Evolutionary conservation across 2,888 invertebrate species (phyloP), one percentile per base, ranked within the genome.

Genomic region (Drosophila vallismaia): DNA sequence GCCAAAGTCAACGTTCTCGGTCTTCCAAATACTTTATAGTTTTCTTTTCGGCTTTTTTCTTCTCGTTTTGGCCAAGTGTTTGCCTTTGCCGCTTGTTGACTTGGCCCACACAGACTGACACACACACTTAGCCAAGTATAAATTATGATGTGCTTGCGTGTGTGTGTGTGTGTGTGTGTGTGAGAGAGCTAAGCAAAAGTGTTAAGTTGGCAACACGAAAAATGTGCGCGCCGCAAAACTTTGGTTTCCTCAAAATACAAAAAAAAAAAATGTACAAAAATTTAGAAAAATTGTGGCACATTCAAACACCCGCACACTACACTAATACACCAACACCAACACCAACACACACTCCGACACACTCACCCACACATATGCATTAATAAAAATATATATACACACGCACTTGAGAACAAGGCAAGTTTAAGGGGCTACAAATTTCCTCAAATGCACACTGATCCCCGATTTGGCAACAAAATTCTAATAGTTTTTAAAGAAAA

Each of bases 121-220:
- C 45, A 45, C 9, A 42, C 26, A 12, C 46, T n/a, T 19, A 78
- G 77, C 71, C 76, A 10, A 70, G 42, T 60, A 62, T 71, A 51
- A 71, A 33, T 70, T 38, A 58, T 68, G 69, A 54, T 33, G 59
- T 53, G 50, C 28, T 38, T 42, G 60, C 55, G 58, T 68, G 36
- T 70, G 74, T 68, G 77, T 57, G 72, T 60, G 73, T 42, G 60
- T 55, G 58, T 68, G 36, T 70, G 74, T 68, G 77, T 57, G 72
- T 60, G 73, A 67, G 57, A 62, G 58, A 67, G 71, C 85, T 75
- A 59, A 81, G 87, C 67, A 79, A 82, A 82, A 87, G 87, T 82
- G 87, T 82, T 82, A 82, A 80, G 86, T 86, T 84, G 81, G 81
- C 85, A 81, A 86, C 86, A 80, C 75, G 78, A 80, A 86, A 86